Percentiles rank a stretch among this genome's conserved stretches.
Evolutionary conservation across 2,797 vertebrate genomes (phyloP).

Genomic region (Chromis chromis): DNA sequence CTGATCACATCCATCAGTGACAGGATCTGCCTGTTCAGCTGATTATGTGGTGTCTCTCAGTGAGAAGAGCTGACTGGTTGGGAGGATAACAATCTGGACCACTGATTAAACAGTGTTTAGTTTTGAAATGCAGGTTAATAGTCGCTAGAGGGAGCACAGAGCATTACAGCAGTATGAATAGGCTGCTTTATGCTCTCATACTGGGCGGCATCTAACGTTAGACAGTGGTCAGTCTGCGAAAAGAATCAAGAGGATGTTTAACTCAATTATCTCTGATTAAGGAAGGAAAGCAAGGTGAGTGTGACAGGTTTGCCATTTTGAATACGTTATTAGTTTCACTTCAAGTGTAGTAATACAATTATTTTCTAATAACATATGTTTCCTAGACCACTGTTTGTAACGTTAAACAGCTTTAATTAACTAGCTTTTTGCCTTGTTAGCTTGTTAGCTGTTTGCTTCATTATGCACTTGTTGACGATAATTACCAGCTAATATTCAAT

Average conservation of each 20-base stretch:
- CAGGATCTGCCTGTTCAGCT: background rate
- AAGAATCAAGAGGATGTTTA: background rate
- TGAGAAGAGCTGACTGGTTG: constrained; percentile 28
- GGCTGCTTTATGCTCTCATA: constrained; percentile 36
- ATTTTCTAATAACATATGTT: background rate
- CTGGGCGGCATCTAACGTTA: constrained; percentile 23
- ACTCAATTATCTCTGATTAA: background rate
- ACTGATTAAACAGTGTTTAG: constrained; percentile 11
- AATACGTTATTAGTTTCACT: background rate
- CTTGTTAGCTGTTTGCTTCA: background rate
- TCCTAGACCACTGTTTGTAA: background rate
- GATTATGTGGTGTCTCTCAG: background rate
- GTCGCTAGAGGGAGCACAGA: constrained; percentile 64
- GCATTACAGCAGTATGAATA: constrained; percentile 22
- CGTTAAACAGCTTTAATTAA: background rate
- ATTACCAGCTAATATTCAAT: background rate
- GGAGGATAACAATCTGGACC: no score
- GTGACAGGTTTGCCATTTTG: background rate
- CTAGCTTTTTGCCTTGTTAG: background rate
- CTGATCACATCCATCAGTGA: background rate
- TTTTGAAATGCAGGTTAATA: constrained; percentile 24
- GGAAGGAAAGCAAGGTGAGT: constrained; percentile 50
- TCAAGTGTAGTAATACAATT: background rate
- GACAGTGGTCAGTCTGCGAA: background rate
- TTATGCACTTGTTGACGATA: background rate